Conservation (phyloP, 2,113 vertebrate species). For the Danionella cerebrum region DNA sequence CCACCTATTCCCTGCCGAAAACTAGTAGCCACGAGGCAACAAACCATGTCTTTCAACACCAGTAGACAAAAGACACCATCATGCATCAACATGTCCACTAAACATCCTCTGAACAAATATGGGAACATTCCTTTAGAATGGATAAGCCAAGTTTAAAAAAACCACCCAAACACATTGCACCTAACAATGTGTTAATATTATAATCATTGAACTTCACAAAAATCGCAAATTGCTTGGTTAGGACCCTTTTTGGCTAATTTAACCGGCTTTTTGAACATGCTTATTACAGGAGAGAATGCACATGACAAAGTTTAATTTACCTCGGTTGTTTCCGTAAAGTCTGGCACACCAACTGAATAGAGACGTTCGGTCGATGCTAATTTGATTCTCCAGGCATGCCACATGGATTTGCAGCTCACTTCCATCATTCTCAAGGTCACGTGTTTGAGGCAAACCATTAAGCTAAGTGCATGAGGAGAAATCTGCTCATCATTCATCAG, state of each 20-base stretch:
- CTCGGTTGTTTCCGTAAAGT: background rate
- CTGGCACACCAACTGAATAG: background rate
- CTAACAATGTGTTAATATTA: too few species aligned
- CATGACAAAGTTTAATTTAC: too few species aligned
- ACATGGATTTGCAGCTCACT: background rate
- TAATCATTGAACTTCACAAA: too few species aligned
- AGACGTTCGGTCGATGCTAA: background rate
- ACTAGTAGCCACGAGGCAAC: background rate
- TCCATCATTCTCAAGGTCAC: background rate
- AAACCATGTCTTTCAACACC: background rate
- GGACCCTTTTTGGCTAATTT: too few species aligned
- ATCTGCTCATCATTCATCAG: background rate
- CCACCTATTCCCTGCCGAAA: too few species aligned
- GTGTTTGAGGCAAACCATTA: background rate
- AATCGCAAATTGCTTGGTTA: too few species aligned
- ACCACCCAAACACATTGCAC: background rate
- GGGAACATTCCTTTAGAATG: too few species aligned
- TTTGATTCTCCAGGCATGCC: constrained; percentile 2
- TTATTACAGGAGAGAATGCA: too few species aligned
- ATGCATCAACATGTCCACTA: background rate
- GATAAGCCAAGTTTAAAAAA: background rate
- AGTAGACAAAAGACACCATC: background rate
- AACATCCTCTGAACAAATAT: background rate
- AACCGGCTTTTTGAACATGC: too few species aligned
- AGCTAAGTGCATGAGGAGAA: background rate